Conservation (phyloP, 2,113 vertebrate species). For the Sciurus niger region DNA sequence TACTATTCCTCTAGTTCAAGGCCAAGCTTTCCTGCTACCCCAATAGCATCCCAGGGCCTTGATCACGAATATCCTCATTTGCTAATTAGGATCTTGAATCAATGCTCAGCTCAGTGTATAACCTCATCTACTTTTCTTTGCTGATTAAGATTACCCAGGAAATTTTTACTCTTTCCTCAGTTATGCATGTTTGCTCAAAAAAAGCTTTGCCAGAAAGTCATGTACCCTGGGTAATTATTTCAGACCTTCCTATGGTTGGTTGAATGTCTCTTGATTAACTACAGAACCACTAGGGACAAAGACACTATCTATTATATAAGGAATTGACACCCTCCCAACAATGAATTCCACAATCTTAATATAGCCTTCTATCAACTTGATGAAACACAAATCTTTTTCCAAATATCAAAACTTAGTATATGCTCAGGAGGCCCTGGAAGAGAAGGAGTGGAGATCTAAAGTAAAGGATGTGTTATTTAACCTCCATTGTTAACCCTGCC, state of each 20-base stretch:
- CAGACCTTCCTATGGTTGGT: background rate
- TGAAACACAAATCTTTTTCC: background rate
- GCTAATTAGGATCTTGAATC: background rate
- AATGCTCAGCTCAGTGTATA: background rate
- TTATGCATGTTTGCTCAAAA: background rate
- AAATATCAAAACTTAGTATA: constrained; percentile 10
- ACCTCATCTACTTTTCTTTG: background rate
- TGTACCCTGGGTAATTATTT: background rate
- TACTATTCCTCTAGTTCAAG: background rate
- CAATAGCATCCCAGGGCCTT: background rate
- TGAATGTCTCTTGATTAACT: background rate
- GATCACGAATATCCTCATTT: background rate
- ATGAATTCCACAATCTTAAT: background rate
- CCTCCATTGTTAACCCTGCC: background rate
- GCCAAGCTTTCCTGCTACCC: background rate
- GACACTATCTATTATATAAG: background rate
- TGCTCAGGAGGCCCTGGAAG: constrained; percentile 9
- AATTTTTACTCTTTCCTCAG: constrained; percentile 3
- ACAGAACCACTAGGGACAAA: background rate
- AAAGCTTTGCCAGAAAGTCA: constrained; percentile 46
- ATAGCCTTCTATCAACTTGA: background rate
- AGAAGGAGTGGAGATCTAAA: background rate
- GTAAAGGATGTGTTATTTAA: background rate
- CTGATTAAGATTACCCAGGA: background rate
- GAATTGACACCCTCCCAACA: background rate